Percentiles rank a stretch among this genome's conserved stretches.
phyloP scores from a whole-genome alignment of 2,113 vertebrate genomes.

The Bujurquina vittata region DNA sequence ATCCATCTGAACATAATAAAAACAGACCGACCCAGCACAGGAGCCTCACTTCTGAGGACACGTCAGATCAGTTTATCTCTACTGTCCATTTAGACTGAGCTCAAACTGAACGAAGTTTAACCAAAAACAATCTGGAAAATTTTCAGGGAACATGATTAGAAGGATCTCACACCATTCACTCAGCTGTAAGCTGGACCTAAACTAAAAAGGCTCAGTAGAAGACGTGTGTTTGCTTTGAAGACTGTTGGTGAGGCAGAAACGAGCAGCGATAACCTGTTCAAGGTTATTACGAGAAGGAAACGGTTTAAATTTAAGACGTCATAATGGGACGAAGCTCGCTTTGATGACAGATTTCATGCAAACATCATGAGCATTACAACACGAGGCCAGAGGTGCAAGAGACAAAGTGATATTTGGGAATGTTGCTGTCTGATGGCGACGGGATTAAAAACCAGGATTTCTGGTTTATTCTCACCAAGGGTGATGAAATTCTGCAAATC shows the following conservation, averaged over 20 bases:
- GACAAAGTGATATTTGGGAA: too few relatives aligned
- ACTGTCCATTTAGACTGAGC: rapidly evolving
- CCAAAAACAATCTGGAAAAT: background rate
- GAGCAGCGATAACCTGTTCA: background rate
- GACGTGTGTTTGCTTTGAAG: too few relatives aligned
- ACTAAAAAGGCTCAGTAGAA: background rate
- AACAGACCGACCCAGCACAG: background rate
- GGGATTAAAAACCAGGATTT: too few relatives aligned
- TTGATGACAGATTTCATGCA: background rate
- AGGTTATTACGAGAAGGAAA: background rate
- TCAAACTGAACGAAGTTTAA: rapidly evolving
- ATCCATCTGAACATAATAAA: background rate
- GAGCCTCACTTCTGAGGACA: background rate
- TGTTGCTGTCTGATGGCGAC: too few relatives aligned
- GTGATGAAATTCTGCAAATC: too few relatives aligned
- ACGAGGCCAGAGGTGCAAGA: too few relatives aligned
- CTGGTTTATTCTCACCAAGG: too few relatives aligned
- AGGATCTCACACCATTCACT: background rate
- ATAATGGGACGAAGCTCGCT: rapidly evolving
- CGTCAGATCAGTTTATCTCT: background rate
- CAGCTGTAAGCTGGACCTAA: rapidly evolving
- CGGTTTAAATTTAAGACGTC: background rate
- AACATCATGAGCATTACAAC: background rate
- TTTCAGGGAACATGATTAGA: background rate
- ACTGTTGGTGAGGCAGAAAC: background rate